Evolutionary conservation across 64 coral and sea anemone species (phyloP).

Genomic region (Dendronephthya gigantea): DNA sequence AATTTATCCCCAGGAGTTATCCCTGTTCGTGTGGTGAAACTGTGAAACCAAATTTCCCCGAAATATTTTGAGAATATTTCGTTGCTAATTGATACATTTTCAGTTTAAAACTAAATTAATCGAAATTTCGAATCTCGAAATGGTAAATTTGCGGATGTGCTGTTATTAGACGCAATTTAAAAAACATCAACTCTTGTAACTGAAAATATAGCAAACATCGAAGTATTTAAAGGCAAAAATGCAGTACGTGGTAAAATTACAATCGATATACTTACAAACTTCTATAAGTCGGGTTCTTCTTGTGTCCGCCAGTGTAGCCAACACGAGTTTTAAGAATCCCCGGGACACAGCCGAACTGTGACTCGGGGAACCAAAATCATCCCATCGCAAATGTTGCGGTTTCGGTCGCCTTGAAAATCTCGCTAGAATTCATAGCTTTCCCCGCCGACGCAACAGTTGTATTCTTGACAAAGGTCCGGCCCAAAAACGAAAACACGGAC

Average conservation of each 20-base stretch:
- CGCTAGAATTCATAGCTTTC: background rate
- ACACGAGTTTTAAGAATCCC: slow-evolving; percentile 79
- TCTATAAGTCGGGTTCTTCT: slow-evolving; percentile 62
- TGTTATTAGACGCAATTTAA: background rate
- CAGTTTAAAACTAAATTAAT: too few relatives aligned
- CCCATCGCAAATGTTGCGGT: slow-evolving; percentile 93
- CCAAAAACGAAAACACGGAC: background rate
- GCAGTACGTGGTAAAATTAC: background rate
- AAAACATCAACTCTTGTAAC: too few relatives aligned
- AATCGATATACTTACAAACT: slow-evolving; percentile 68
- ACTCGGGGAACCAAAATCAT: slow-evolving; percentile 99
- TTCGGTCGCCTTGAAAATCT: slow-evolving; percentile 13
- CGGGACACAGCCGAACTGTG: slow-evolving; percentile 80
- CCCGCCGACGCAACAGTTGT: background rate
- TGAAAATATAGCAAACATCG: too few relatives aligned
- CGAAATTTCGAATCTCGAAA: background rate
- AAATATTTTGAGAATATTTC: too few relatives aligned
- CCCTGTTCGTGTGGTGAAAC: too few relatives aligned
- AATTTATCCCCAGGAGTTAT: too few relatives aligned
- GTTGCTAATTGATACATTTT: too few relatives aligned
- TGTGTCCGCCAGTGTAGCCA: slow-evolving; percentile 81
- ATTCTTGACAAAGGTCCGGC: background rate
- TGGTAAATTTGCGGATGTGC: too few relatives aligned
- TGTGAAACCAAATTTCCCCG: too few relatives aligned
- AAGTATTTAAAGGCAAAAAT: background rate